A percentile compares a stretch with the other conserved stretches of the same genome.
phyloP scores from a whole-genome alignment of 1,140 invertebrate genomes.

The Temnothorax longispinosus region DNA sequence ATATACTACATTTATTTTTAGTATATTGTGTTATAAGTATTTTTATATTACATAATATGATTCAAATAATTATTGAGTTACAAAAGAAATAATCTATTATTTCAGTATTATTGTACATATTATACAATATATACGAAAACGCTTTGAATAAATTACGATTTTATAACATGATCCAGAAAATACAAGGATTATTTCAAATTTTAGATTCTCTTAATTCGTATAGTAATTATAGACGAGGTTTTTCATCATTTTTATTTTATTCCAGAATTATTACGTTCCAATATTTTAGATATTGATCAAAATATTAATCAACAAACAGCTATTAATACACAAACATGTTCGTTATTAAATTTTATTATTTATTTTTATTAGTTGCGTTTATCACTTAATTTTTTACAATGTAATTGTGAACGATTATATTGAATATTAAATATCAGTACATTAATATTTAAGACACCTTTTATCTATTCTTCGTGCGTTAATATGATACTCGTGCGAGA shows the following conservation, averaged over 20 bases:
- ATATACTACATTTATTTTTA: neutral
- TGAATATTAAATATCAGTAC: neutral
- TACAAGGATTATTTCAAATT: neutral
- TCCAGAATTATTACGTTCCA: neutral
- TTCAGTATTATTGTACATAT: neutral
- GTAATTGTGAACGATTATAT: neutral
- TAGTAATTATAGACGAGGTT: neutral
- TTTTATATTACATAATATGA: neutral
- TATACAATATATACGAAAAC: neutral
- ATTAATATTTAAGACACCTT: neutral
- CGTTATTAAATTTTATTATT: neutral
- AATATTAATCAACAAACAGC: neutral
- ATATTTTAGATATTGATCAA: neutral
- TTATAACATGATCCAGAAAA: neutral
- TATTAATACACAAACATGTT: neutral
- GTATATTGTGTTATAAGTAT: neutral
- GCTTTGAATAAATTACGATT: neutral
- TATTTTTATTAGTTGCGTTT: neutral
- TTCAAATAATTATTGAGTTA: neutral
- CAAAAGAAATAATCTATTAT: neutral
- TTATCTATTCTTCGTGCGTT: neutral
- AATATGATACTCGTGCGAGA: constrained; percentile 64
- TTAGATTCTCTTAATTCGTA: neutral
- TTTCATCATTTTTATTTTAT: neutral
- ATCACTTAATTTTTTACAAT: neutral